phyloP scores from a whole-genome alignment of 2,888 invertebrate genomes.

The Holacanthella duospinosa region DNA sequence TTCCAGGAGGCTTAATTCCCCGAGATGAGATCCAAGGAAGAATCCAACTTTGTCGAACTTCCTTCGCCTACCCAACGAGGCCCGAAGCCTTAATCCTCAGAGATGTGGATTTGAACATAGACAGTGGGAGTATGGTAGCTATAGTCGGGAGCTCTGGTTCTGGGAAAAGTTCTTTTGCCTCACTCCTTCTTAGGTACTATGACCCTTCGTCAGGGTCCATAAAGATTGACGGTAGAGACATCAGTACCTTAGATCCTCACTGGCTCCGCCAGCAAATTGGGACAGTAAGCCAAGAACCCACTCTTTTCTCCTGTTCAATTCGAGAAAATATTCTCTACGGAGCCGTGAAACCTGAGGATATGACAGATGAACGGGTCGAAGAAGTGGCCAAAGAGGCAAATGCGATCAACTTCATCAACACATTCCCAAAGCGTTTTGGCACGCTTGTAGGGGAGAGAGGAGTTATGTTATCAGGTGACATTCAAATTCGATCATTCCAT shows the following conservation, averaged over 20 bases:
- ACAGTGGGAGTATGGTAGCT: slow-evolving; percentile 63
- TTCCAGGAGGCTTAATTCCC: slow-evolving; percentile 54
- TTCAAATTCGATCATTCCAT: no score
- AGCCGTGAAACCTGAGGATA: slow-evolving; percentile 45
- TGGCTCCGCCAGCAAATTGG: slow-evolving; percentile 82
- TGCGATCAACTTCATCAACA: slow-evolving; percentile 64
- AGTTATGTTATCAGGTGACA: slow-evolving; percentile 75
- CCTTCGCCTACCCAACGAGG: slow-evolving; percentile 61
- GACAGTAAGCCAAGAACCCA: slow-evolving; percentile 85
- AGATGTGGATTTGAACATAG: slow-evolving; percentile 55
- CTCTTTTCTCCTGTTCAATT: slow-evolving; percentile 80
- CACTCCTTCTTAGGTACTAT: slow-evolving; percentile 71
- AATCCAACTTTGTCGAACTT: slow-evolving; percentile 61
- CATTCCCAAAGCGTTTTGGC: slow-evolving; percentile 59
- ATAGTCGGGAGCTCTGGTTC: slow-evolving; percentile 86
- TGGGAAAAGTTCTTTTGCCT: slow-evolving; percentile 85
- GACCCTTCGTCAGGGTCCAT: slow-evolving; percentile 66
- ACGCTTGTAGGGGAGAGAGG: slow-evolving; percentile 84
- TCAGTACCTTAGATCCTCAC: slow-evolving; percentile 62
- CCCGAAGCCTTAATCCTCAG: slow-evolving; percentile 52
- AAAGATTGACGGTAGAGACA: slow-evolving; percentile 63
- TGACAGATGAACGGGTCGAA: slow-evolving; percentile 49
- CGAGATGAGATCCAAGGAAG: slow-evolving; percentile 52
- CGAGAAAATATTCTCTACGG: slow-evolving; percentile 87
- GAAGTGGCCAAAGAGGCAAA: slow-evolving; percentile 71